Percentiles rank a stretch among this genome's conserved stretches.
Evolutionary conservation across 2,113 vertebrate genomes (phyloP).

Genomic region (Tursiops truncatus): DNA sequence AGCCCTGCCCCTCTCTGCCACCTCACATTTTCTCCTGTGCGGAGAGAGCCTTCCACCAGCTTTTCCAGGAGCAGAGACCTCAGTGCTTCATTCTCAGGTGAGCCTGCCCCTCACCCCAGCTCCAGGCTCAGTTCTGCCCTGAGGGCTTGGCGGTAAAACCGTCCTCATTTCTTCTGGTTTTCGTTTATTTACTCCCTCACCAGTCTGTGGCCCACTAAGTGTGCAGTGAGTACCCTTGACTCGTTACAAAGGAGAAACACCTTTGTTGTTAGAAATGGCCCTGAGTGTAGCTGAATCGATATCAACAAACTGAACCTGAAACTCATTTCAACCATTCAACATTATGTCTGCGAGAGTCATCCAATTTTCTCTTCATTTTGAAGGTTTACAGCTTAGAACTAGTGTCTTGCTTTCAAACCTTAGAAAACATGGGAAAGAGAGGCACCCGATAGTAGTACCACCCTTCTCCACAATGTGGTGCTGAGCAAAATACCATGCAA

Average conservation of each 20-base stretch:
- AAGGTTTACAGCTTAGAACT: not conserved
- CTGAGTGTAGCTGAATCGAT: conserved; percentile 40
- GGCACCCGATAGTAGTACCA: rapidly evolving
- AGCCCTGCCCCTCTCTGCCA: conserved; percentile 90
- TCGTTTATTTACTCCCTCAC: conserved; percentile 47
- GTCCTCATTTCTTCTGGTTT: conserved; percentile 48
- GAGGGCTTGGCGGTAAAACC: not conserved
- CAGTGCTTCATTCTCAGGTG: conserved; percentile 97
- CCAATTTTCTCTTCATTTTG: not conserved
- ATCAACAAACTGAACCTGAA: not conserved
- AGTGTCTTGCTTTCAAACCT: not conserved
- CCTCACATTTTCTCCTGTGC: conserved; percentile 97
- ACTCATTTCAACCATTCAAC: not conserved
- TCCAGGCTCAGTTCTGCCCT: not conserved
- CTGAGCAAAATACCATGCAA: not conserved
- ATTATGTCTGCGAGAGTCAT: no score
- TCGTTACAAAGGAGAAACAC: not conserved
- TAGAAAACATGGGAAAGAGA: rapidly evolving
- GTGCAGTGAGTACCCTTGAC: conserved; percentile 42
- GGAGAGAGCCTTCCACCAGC: conserved; percentile 94
- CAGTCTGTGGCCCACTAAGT: not conserved
- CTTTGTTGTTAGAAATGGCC: not conserved
- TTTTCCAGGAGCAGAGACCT: conserved; percentile 91
- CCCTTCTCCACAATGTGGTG: not conserved
- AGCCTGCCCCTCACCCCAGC: not conserved